A percentile compares a stretch with the other conserved stretches of the same genome.
These are phyloP conservation scores for Bombus sibiricus DNA, from an alignment of 1,140 invertebrate species.

Conservation along the genomic window DNA sequence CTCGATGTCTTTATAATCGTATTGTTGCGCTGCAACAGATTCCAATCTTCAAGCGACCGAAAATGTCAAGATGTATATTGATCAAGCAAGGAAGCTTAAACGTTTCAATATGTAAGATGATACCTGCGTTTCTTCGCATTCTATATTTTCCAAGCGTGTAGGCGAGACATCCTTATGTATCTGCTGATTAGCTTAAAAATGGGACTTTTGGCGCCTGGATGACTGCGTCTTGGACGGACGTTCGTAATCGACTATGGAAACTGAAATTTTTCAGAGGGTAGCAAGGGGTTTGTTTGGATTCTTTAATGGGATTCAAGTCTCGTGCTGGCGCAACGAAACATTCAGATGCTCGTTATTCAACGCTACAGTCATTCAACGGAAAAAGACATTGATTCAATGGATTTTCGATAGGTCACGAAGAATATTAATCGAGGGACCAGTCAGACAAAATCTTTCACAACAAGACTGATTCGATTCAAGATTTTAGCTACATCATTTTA, in stretches of 20 bases:
- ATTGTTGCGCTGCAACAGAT: background rate
- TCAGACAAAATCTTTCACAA: no score
- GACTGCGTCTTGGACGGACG: conserved; percentile 18
- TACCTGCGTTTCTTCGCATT: conserved; percentile 30
- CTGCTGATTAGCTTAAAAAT: conserved; percentile 58
- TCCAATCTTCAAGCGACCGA: conserved; percentile 8
- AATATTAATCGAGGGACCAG: background rate
- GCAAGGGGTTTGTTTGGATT: conserved; percentile 36
- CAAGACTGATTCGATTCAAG: background rate
- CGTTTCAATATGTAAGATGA: conserved; percentile 38
- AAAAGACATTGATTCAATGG: conserved; percentile 23
- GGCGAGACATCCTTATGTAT: conserved; percentile 40
- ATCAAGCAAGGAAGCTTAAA: conserved; percentile 2
- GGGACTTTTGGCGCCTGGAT: conserved; percentile 51
- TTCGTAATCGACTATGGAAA: conserved; percentile 1
- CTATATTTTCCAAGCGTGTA: background rate
- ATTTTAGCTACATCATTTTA: background rate
- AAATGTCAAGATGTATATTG: background rate
- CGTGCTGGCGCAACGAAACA: conserved; percentile 20
- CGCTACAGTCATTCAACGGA: conserved; percentile 27
- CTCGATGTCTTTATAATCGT: no score
- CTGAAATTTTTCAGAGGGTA: background rate
- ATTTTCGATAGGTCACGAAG: background rate
- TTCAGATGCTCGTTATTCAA: conserved; percentile 52
- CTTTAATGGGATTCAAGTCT: conserved; percentile 50